Base-by-base conservation (phyloP, 2,797 vertebrate genomes). In the Phoxinus dragarum region DNA sequence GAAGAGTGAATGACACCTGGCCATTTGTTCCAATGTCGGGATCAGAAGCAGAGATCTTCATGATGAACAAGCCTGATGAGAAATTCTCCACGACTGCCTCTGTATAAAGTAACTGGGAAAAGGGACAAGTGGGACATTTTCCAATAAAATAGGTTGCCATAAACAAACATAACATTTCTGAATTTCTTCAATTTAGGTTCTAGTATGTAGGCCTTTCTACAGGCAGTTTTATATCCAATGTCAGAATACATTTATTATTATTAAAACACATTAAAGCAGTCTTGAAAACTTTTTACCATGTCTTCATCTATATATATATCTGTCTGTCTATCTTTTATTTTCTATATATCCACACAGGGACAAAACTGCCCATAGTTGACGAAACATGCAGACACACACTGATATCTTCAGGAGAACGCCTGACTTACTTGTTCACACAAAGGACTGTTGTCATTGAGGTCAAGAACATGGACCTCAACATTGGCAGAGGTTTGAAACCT, bases 371-470 rank as follows among this genome's bases (percentile, higher is more conserved):
- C 31, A 36, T 36, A 52, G 11, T 49, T 72, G 17, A 47, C 61
- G 42, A 78, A 78, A 34, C 27, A 31, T 31, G 61, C 27, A 31
- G 14, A 66, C 4, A 66, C 31, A 27, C 1, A 21, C 5, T 34
- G 16, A 56, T 40, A 36, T 80, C 11, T 44, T 34, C n/a, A 17
- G 31, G 27, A 71, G 34, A 88, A 38, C 12, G 27, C 8, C 38
- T 69, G 19, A 64, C 92, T 93, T 90, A 99, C 98, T 97, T 99
- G 96, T 23, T 97, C 95, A 36, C 98, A 99, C 90, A 96, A 93
- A 0, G 98, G 98, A 88, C 94, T 97, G 94, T 99, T 99, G 93
- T 99, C 98, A 34, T 99, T 99, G 92, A 97, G 95, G 91, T 99
- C 98, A 89, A 99, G 90, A 81, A 99, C 96, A 31, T 96, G 96